These are phyloP conservation scores for Chaetops frenatus DNA, from an alignment of 2,113 vertebrate species.

Conservation along the genomic window DNA sequence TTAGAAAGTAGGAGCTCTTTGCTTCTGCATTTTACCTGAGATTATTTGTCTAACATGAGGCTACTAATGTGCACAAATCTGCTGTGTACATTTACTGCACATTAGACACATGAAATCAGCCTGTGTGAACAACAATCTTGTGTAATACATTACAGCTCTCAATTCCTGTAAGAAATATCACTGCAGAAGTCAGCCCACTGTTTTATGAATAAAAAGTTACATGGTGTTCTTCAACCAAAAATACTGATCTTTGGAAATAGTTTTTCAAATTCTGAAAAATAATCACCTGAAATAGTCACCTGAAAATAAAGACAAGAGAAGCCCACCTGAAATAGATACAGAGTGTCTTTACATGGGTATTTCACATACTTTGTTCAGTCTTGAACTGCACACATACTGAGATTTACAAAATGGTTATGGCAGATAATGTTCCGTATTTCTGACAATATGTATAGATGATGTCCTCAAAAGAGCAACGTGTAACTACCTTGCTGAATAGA, in stretches of 20 bases:
- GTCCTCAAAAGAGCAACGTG: not conserved
- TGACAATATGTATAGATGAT: not conserved
- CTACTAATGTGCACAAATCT: not conserved
- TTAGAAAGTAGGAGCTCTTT: not conserved
- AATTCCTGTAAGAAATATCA: not conserved
- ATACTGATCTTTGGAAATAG: not conserved
- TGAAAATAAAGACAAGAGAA: not conserved
- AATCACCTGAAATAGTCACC: not conserved
- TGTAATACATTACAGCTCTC: not conserved
- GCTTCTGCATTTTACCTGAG: not conserved
- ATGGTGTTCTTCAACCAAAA: not conserved
- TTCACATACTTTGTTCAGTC: not conserved
- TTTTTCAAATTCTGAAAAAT: too few species aligned
- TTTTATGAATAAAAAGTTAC: not conserved
- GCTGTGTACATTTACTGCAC: not conserved
- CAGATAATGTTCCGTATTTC: not conserved
- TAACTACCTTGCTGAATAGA: not conserved
- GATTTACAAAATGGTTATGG: not conserved
- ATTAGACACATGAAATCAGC: not conserved
- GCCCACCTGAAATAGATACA: not conserved
- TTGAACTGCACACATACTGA: not conserved
- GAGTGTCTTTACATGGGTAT: rapidly evolving
- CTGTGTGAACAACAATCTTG: not conserved
- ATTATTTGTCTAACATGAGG: not conserved
- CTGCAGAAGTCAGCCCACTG: not conserved